Evolutionary conservation across 1,140 invertebrate species (phyloP), one percentile per base, ranked within the genome.

Genomic region (Aphaenogaster rudis): DNA sequence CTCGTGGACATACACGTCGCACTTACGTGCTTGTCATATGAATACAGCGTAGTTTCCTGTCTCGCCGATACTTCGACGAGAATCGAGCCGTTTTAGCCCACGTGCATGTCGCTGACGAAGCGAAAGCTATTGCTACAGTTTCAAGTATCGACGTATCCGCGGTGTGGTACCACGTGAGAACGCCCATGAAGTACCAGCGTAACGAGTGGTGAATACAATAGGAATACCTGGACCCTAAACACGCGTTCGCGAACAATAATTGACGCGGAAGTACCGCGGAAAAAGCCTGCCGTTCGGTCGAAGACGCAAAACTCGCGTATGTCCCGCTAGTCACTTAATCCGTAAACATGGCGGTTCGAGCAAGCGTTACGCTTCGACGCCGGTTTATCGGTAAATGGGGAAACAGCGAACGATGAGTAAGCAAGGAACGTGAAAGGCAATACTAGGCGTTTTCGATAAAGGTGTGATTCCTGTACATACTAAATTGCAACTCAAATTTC

Each of bases 81-180:
- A 80, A 79, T 79, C 59, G 50, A 80, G 61, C 50, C 82, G 74
- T 80, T 86, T 69, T 86, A 86, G 42, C 52, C 84, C 45, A 67
- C 84, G 61, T 45, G 84, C 84, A 42, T 5, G 72, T 36, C 28
- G 76, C 84, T 86, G 84, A 86, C 76, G 76, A 77, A 66, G 84
- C 84, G 50, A 86, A 77, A 86, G 59, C 69, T 61, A 74, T 82
- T 84, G 80, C 80, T 84, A 84, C 80, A 84, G 69, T 84, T 84
- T 84, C 69, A 84, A 84, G 80, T 84, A 84, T 82, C 66, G 80
- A 67, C 54, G 42, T 54, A 74, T 63, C 36, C 78, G 39, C 21
- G 50, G 17, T 45, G 66, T 17, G 36, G 52, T 57, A 33, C 79
- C 50, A 71, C 17, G 69, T 28, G 69, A 76, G 45, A 84, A 76